Evolutionary conservation across 2,797 vertebrate species (phyloP), one percentile per base, ranked within the genome.

Genomic region (Ptychobarbus kaznakovi): DNA sequence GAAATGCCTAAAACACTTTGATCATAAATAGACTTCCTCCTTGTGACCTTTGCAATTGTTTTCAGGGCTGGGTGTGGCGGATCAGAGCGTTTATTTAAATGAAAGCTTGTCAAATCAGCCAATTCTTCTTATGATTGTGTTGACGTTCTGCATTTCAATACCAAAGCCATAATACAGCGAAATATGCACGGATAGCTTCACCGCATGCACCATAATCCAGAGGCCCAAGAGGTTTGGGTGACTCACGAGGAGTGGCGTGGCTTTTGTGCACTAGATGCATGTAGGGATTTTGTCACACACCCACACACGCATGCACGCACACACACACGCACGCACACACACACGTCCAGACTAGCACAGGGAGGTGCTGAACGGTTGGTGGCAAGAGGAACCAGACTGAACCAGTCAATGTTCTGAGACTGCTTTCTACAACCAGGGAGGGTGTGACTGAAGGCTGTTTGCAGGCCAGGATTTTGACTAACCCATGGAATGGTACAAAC

Each of bases 121-220:
- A 74, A 51, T 83, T 83, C 58, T 83, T 83, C 81, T 66, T 63
- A n/a, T 6, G 13, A 75, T 38, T 83, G 56, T 65, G 72, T 65
- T 83, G 72, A 65, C 70, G 0, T 25, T 65, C 58, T 75, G 22
- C 13, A 3, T 66, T 83, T 83, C 81, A 83, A 51, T 83, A 65
- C 56, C 42, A 42, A 74, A 44, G 28, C 28, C 58, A 51, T 66
- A 83, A 65, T 65, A 65, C 28, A 51, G 81, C 4, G 0, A 83
- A 83, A 75, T 65, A 74, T 75, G 28, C 79, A 88, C 44, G 76
- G 51, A 70, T 86, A 86, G 75, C 85, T 87, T 61, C 83, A 81
- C 78, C 42, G n/a, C 84, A 81, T 56, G n/a, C 78, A 66, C 42
- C 28, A 77, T 63, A 65, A 82, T 75, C 72, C 69, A 81, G 61